These are phyloP conservation scores for Sebastes hubbsi DNA, from an alignment of 2,797 vertebrate species.

Conservation along the genomic window DNA sequence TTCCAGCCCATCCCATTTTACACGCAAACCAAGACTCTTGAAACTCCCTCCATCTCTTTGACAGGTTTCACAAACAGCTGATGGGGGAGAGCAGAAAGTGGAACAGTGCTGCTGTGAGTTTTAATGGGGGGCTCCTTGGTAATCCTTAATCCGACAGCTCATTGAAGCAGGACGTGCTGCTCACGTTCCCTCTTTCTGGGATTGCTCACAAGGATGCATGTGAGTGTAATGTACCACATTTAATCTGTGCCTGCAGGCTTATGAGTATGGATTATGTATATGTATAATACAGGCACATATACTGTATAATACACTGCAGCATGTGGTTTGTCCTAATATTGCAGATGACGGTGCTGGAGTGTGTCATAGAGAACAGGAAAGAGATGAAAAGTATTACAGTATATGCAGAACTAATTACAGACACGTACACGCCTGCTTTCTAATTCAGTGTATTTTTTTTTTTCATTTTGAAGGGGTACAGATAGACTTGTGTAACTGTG, in stretches of 20 bases:
- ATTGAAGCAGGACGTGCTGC: conserved; percentile 41
- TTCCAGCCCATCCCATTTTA: background rate
- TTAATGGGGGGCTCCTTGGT: conserved; percentile 53
- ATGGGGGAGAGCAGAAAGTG: conserved; percentile 39
- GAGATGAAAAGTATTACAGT: background rate
- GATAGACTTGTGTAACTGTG: background rate
- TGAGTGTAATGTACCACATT: conserved; percentile 7
- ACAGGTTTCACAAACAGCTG: conserved; percentile 59
- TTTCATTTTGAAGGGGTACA: background rate
- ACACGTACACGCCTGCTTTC: background rate
- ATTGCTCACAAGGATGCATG: conserved; percentile 6
- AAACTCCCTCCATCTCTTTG: conserved; percentile 30
- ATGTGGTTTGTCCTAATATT: background rate
- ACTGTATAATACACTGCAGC: background rate
- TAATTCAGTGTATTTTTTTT: no score
- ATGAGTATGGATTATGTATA: background rate
- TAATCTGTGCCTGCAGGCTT: conserved; percentile 21
- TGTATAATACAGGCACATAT: conserved; percentile 1
- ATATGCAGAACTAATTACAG: background rate
- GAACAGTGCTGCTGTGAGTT: conserved; percentile 38
- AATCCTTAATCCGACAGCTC: conserved; percentile 70
- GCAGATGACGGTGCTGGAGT: background rate
- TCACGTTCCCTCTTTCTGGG: conserved; percentile 2
- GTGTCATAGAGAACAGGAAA: background rate
- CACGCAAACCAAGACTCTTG: background rate